These are phyloP conservation scores for Synanthedon myopaeformis DNA, from an alignment of 2,888 invertebrate species.

Conservation along the genomic window DNA sequence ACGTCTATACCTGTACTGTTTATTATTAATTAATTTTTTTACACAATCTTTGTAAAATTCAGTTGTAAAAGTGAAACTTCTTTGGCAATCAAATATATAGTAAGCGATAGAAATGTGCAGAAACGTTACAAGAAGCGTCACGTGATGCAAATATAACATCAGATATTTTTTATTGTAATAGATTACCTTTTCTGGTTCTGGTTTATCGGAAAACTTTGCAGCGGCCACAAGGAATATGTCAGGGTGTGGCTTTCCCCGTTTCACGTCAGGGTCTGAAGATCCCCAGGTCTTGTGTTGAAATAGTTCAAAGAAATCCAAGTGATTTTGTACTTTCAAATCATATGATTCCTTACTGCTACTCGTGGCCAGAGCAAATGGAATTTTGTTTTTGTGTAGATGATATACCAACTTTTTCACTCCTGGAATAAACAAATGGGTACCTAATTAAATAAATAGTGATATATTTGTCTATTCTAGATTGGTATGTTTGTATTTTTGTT, in stretches of 20 bases:
- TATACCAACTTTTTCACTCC: constrained; percentile 81
- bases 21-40: too few relatives aligned
- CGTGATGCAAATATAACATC: too few relatives aligned
- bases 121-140: too few relatives aligned
- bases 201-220: constrained; percentile 76
- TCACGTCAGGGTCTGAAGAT: constrained; percentile 85
- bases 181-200: constrained; percentile 66
- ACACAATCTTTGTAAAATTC: too few relatives aligned
- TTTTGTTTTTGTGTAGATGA: constrained; percentile 77
- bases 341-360: constrained; percentile 82
- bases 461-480: neutral
- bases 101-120: too few relatives aligned
- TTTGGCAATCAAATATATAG: too few relatives aligned
- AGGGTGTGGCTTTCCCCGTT: constrained; percentile 87
- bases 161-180: too few relatives aligned
- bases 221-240: constrained; percentile 87
- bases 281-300: constrained; percentile 82
- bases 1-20: too few relatives aligned
- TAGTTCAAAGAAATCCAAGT: constrained; percentile 75
- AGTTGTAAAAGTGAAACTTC: too few relatives aligned
- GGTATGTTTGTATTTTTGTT: too few relatives aligned
- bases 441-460: neutral
- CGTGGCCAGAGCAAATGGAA: constrained; percentile 89
- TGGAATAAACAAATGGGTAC: constrained; percentile 33
- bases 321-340: constrained; percentile 75